Evolutionary conservation across 2,888 invertebrate genomes (phyloP), one percentile per base, ranked within the genome.

Genomic region (Xanthia icteritia): DNA sequence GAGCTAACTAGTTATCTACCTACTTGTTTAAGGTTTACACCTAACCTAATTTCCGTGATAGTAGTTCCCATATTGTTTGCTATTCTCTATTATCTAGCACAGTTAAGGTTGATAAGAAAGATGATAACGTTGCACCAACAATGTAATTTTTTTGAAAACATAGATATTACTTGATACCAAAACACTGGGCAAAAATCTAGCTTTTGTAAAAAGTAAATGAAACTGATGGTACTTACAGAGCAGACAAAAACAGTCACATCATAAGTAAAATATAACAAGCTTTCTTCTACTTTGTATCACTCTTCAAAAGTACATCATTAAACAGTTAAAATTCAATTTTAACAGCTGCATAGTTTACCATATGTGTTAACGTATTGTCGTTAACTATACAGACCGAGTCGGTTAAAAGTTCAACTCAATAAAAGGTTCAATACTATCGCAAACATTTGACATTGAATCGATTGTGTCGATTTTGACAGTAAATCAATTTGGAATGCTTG

Each of bases 401-500:
- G 88, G 90, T 92, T 91, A 91, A 92, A 93, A 94, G 93, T 92
- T 94, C 92, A 93, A 90, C 88, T 86, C 90, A 92, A 94, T 92
- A 92, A 92, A 92, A 93, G 92, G 92, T 89, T 87, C 89, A 92
- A 92, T 90, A 91, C 91, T 92, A 94, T 93, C 91, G 94, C 94
- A 93, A 95, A 94, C 93, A 92, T 93, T 95, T 93, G 94, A 94
- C 94, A 94, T 93, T 92, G 92, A 92, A 93, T 93, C 92, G 90
- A 93, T 93, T 93, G 94, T 94, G 93, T 95, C 91, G 90, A 93
- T 93, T 94, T 93, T 95, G 95, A 95, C 95, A 94, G 94, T 92
- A 91, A 94, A 95, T 95, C 96, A 94, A 94, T 94, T 94, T 93
- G 93, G 92, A 94, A 92, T 92, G 92, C 91, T 91, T 77, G 89